Evolutionary conservation across 35 echinoderm and acorn worm species (phyloP).

Genomic region (Hemicentrotus pulcherrimus): DNA sequence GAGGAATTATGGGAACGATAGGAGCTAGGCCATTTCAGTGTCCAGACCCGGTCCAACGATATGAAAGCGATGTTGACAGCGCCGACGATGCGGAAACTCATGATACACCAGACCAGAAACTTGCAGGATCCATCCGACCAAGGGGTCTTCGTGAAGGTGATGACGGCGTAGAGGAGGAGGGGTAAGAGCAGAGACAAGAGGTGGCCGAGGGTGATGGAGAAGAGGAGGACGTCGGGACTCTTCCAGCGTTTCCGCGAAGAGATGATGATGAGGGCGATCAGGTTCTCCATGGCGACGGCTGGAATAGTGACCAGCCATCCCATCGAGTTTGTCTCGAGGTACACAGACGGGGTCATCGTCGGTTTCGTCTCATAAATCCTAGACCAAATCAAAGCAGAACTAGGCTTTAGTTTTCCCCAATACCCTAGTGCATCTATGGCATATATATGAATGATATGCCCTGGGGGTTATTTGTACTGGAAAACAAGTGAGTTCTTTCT

Average conservation of each 20-base stretch:
- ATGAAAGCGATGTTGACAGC: constrained; percentile 77
- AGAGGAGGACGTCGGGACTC: constrained; percentile 82
- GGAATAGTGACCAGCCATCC: constrained; percentile 72
- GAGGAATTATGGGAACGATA: constrained; percentile 84
- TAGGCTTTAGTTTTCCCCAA: background rate
- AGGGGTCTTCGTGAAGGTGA: constrained; percentile 50
- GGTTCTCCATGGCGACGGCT: constrained; percentile 71
- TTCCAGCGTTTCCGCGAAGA: constrained; percentile 82
- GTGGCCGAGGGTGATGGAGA: constrained; percentile 79
- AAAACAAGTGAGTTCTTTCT: background rate
- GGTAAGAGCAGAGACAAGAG: constrained; percentile 73
- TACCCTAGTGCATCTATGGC: background rate
- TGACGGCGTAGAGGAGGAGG: constrained; percentile 65
- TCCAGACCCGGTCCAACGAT: constrained; percentile 84
- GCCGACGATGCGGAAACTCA: constrained; percentile 78
- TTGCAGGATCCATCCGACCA: constrained; percentile 75
- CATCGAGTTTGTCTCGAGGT: constrained; percentile 60
- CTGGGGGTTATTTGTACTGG: background rate
- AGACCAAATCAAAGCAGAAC: background rate
- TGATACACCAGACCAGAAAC: constrained; percentile 89
- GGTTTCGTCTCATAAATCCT: background rate
- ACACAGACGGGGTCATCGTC: background rate
- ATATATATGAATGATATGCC: background rate
- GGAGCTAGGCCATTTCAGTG: constrained; percentile 84
- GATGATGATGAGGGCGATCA: constrained; percentile 69